Base-by-base conservation (phyloP, 2,113 vertebrate species). In the Trematocara macrostoma region DNA sequence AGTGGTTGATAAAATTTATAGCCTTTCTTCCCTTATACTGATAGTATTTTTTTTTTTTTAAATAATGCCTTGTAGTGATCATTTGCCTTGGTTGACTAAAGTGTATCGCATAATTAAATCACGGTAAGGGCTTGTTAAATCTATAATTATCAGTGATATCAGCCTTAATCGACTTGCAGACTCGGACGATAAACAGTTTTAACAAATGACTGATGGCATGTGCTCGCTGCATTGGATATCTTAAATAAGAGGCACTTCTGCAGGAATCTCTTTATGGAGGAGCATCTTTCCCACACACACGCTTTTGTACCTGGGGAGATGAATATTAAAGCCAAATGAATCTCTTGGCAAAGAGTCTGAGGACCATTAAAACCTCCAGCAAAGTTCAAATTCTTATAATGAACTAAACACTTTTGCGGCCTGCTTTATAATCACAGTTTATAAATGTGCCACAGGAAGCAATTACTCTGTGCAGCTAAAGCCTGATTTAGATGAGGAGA, bases 111-210 rank as follows among this genome's bases (percentile, higher is more conserved):
- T 12, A 87, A 85, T 38, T 51, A 80, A 79, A 83, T 47, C 12
- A 12, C 16, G 35, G 12, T 47, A 40, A 57, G 59, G 18, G 26
- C 20, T 69, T 78, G 51, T 86, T 57, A 74, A 34, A 74, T 53
- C 55, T 45, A 67, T 29, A 29, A 53, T 61, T 61, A 88, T 85
- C 34, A 47, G 34, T 38, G 40, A 82, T 85, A 84, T 84, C 20
- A 84, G 69, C 23, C 51, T 69, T 79, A 90, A 89, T 83, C 34
- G 74, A 69, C 53, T 71, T n/a, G 23, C 79, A 38, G 80, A 64
- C 74, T 89, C 16, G 7, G 42, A 87, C 82, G n/a, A 91, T 88
- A 89, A 91, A 78, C 15, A 69, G 18, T 76, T 86, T 84, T 89
- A 89, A 85, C 26, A 83, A 89, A 20, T 89, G 78, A 90, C 79